A percentile compares a stretch with the other conserved stretches of the same genome.
These are phyloP conservation scores for Heliothis virescens DNA, from an alignment of 1,140 invertebrate genomes.

Conservation along the genomic window DNA sequence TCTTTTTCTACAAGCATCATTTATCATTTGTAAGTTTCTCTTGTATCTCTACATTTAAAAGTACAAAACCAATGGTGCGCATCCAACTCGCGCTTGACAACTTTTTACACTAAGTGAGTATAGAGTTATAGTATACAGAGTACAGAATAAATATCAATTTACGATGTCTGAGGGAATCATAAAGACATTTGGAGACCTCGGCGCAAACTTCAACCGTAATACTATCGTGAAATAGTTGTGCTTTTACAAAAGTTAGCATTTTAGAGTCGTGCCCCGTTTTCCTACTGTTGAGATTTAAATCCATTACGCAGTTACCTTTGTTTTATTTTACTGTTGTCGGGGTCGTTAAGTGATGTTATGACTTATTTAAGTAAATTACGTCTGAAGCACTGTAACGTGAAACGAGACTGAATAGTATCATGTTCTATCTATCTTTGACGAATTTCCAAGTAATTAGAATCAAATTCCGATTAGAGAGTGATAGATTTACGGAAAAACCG, in stretches of 20 bases:
- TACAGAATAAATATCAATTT: constrained; percentile 67
- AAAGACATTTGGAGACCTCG: constrained; percentile 66
- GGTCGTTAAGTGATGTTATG: neutral
- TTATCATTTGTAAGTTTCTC: no score
- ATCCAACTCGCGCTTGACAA: no score
- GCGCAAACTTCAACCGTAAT: constrained; percentile 61
- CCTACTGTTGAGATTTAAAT: constrained; percentile 43
- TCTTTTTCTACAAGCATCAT: no score
- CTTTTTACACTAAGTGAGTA: constrained; percentile 37
- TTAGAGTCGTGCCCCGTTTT: constrained; percentile 14
- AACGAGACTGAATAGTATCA: no score
- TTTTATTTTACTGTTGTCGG: constrained; percentile 4
- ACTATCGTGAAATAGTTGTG: constrained; percentile 56
- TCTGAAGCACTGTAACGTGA: no score
- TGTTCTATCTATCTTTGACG: neutral
- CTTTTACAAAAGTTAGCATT: constrained; percentile 40
- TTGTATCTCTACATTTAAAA: no score
- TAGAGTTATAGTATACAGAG: constrained; percentile 17
- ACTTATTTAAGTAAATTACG: no score
- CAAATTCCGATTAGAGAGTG: no score
- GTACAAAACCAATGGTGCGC: no score
- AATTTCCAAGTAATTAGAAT: no score
- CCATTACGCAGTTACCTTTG: constrained; percentile 10
- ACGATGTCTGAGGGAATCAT: constrained; percentile 62
- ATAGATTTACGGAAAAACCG: no score